A percentile compares a stretch with the other conserved stretches of the same genome.
phyloP scores from a whole-genome alignment of 2,888 invertebrate genomes.

The Mesorhabditis sp. region DNA sequence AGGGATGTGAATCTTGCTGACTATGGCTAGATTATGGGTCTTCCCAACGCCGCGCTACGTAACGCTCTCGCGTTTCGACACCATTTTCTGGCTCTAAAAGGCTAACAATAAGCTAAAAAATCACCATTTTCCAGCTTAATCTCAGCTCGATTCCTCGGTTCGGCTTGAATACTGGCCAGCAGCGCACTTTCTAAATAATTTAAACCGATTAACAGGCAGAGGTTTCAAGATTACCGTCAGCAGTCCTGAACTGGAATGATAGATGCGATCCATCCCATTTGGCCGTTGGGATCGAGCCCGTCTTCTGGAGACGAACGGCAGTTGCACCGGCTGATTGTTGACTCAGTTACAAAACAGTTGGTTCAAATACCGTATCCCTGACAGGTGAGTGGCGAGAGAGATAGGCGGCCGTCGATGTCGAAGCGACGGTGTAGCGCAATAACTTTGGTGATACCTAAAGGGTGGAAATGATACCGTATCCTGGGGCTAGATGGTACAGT shows the following conservation, averaged over 20 bases:
- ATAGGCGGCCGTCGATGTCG: slow-evolving; percentile 32
- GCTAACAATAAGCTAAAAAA: neutral
- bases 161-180: neutral
- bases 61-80: no score
- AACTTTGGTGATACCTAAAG: neutral
- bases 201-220: neutral
- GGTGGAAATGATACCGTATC: neutral
- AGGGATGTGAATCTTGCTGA: neutral
- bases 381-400: slow-evolving; percentile 40
- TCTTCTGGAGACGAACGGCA: neutral
- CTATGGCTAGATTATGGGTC: neutral
- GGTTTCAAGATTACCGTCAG: slow-evolving; percentile 1
- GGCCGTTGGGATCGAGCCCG: neutral
- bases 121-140: neutral
- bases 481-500: neutral
- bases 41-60: no score
- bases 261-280: slow-evolving; percentile 12
- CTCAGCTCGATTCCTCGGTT: slow-evolving; percentile 1
- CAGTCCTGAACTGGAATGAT: slow-evolving; percentile 14
- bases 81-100: neutral
- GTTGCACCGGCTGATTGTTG: neutral
- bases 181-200: neutral
- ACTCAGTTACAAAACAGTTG: neutral
- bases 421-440: slow-evolving; percentile 24
- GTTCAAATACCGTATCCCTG: slow-evolving; percentile 30